Evolutionary conservation across 1,140 invertebrate species (phyloP), one percentile per base, ranked within the genome.

Genomic region (Trichonephila clavata): DNA sequence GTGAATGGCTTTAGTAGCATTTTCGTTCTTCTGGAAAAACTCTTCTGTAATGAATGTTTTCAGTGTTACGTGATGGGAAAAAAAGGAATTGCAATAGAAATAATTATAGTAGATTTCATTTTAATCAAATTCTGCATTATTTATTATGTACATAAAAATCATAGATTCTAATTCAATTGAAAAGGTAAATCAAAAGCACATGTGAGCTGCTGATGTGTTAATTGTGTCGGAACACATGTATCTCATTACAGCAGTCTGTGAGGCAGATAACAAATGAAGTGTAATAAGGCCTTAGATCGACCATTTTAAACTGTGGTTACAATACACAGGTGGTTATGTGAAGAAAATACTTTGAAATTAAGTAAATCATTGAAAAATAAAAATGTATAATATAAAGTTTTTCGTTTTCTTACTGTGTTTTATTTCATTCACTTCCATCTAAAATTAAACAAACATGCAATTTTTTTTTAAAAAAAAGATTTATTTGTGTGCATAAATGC

Each of bases 331-430:
- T 93, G 92, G 86, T 88, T 50, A 88, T 92, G 50, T 63, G 68
- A 80, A 87, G 68, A 87, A 50, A 59, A 92, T 43, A 83, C n/a
- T 24, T 90, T 80, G 71, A 90, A 87, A 93, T 80, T 93, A 59
- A 92, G 50, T 93, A 88, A 93, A 93, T 88, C 61, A 93, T 61
- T 93, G 84, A 89, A 92, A n/a, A 92, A 86, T 86, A 93, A 93
- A 93, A 93, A 87, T 93, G 92, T 93, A 93, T 87, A 86, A 93
- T 93, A 93, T 86, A 39, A 60, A 60, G 27, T 32, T n/a, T 27
- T 90, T 63, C 27, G 77, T 61, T 24, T 50, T 50, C 50, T 50
- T 50, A 50, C 10, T 50, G 50, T 50, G 50, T 50, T 50, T 50
- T 50, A 50, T 50, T 50, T 50, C 50, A 50, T 50, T 50, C 50